phyloP scores from a whole-genome alignment of 1,140 invertebrate genomes.

The Drosophila tsacasi region DNA sequence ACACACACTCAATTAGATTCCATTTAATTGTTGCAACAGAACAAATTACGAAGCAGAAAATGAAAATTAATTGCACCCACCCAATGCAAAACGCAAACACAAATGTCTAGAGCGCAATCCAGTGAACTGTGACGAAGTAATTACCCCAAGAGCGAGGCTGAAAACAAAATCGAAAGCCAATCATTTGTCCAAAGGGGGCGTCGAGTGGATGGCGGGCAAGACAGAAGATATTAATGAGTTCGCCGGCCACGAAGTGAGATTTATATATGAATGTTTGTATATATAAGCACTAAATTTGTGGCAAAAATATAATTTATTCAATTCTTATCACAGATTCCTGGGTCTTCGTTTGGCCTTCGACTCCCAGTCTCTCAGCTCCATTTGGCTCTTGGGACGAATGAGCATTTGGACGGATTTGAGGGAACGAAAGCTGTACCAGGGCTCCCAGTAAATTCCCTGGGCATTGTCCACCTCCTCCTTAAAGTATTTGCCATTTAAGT shows the following conservation, averaged over 20 bases:
- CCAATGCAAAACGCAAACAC: constrained; percentile 25
- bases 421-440: constrained; percentile 66
- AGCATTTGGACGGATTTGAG: constrained; percentile 70
- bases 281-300: background rate
- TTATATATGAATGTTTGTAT: constrained; percentile 1
- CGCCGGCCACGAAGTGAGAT: constrained; percentile 7
- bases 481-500: constrained; percentile 72
- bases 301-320: background rate
- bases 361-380: constrained; percentile 25
- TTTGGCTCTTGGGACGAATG: constrained; percentile 58
- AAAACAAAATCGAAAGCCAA: constrained; percentile 42
- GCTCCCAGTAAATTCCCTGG: constrained; percentile 64
- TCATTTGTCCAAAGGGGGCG: constrained; percentile 26
- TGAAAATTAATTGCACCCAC: constrained; percentile 67
- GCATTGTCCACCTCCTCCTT: constrained; percentile 47
- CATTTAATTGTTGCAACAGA: constrained; percentile 60
- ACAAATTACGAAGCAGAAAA: constrained; percentile 42
- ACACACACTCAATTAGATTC: constrained; percentile 62
- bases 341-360: background rate
- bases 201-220: constrained; percentile 2
- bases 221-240: constrained; percentile 25
- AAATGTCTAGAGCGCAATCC: constrained; percentile 41
- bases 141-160: constrained; percentile 19
- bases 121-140: constrained; percentile 59
- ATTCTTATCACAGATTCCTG: background rate